phyloP scores from a whole-genome alignment of 2,113 vertebrate species.

The Chelonoidis abingdonii region DNA sequence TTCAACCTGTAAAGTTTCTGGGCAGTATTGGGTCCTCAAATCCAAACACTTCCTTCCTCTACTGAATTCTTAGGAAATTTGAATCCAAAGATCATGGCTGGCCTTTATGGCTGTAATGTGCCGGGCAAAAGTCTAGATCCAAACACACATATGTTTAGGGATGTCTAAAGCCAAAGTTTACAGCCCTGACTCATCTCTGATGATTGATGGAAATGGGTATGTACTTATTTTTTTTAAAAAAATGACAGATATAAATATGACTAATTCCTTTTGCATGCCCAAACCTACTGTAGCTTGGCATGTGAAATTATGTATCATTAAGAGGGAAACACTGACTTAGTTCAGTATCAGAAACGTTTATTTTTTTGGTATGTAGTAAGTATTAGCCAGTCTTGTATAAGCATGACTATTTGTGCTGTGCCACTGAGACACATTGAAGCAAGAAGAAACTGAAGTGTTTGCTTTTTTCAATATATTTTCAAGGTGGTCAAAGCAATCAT shows the following conservation, averaged over 20 bases:
- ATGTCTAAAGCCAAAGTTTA: fast-evolving
- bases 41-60: neutral
- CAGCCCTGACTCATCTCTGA: neutral
- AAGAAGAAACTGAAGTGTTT: neutral
- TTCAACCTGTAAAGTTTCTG: neutral
- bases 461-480: neutral
- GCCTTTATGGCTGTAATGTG: neutral
- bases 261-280: neutral
- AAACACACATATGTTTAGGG: neutral
- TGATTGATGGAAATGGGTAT: neutral
- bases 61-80: neutral
- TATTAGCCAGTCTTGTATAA: neutral
- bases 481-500: neutral
- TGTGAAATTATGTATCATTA: neutral
- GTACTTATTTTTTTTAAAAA: neutral
- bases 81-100: neutral
- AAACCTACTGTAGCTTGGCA: neutral
- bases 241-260: neutral
- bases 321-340: neutral
- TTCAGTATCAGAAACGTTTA: neutral
- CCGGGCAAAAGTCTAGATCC: fast-evolving
- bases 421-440: neutral
- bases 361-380: neutral
- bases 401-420: neutral
- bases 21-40: neutral